Evolutionary conservation across 2,113 vertebrate genomes (phyloP).

Genomic region (Pipa parva): DNA sequence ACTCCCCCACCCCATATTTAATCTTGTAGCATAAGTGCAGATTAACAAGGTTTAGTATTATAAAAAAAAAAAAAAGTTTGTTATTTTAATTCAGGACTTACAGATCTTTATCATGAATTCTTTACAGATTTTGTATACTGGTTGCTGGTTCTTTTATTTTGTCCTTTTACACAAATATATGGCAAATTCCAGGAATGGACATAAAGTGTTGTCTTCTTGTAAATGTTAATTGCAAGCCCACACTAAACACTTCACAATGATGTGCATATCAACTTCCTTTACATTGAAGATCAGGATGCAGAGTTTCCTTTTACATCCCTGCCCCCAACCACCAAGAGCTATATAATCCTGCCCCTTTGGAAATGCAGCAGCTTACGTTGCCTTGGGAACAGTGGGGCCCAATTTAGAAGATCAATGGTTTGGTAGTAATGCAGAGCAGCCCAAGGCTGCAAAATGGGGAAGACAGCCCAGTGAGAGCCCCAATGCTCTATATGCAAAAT

Average conservation of each 20-base stretch:
- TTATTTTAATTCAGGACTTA: no score
- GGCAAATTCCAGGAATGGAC: constrained; percentile 14
- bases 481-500: background rate
- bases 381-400: constrained; percentile 41
- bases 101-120: no score
- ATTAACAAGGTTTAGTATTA: no score
- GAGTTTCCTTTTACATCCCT: constrained; percentile 35
- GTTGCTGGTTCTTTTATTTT: no score
- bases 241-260: constrained; percentile 19
- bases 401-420: constrained; percentile 43
- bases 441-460: constrained; percentile 21
- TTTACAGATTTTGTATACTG: no score
- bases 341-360: constrained; percentile 41
- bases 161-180: no score
- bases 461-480: constrained; percentile 3
- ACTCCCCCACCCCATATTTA: no score
- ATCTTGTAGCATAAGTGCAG: no score
- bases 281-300: constrained; percentile 41
- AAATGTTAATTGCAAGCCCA: constrained; percentile 18
- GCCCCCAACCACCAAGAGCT: constrained; percentile 34
- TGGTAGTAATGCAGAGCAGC: constrained; percentile 28
- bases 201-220: background rate
- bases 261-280: constrained; percentile 38
- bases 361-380: constrained; percentile 41
- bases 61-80: no score